These are phyloP conservation scores for Helostoma temminkii DNA, from an alignment of 2,797 vertebrate genomes.

Conservation along the genomic window DNA sequence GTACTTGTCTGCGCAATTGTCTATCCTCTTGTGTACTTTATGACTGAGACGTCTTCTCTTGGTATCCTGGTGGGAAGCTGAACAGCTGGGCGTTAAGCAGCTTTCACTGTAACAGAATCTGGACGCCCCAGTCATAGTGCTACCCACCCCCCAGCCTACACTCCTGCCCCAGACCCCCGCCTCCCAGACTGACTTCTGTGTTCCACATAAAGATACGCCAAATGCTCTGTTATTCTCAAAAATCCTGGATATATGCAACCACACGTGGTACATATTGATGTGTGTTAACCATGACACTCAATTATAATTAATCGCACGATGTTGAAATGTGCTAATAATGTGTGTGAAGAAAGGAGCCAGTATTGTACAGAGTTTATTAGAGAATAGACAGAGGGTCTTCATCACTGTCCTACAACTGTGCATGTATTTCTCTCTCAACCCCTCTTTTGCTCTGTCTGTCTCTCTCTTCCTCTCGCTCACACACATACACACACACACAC, in stretches of 20 bases:
- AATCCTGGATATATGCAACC: not conserved
- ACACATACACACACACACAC: constrained; percentile 51
- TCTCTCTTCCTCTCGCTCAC: constrained; percentile 11
- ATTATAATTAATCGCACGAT: not conserved
- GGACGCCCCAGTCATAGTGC: constrained; percentile 59
- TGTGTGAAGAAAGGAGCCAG: constrained; percentile 23
- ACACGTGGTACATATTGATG: not conserved
- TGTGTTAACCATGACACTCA: not conserved
- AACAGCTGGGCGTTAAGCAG: constrained; percentile 87
- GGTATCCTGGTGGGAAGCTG: constrained; percentile 77
- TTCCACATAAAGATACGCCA: constrained; percentile 49
- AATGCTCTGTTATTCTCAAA: constrained; percentile 2
- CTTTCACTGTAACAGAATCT: constrained; percentile 78
- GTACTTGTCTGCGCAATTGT: not conserved
- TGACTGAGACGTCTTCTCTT: constrained; percentile 58
- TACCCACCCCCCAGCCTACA: constrained; percentile 65
- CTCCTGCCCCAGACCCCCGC: constrained; percentile 36
- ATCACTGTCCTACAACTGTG: constrained; percentile 47
- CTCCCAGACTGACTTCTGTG: constrained; percentile 31
- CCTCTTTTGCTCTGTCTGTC: constrained; percentile 24
- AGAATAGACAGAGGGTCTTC: constrained; percentile 47
- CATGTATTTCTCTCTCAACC: constrained; percentile 31
- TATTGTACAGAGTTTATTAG: constrained; percentile 31
- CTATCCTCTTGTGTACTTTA: constrained; percentile 27
- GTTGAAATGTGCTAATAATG: constrained; percentile 28